These are phyloP conservation scores for Mimachlamys varia DNA, from an alignment of 2,888 invertebrate species.

Conservation along the genomic window DNA sequence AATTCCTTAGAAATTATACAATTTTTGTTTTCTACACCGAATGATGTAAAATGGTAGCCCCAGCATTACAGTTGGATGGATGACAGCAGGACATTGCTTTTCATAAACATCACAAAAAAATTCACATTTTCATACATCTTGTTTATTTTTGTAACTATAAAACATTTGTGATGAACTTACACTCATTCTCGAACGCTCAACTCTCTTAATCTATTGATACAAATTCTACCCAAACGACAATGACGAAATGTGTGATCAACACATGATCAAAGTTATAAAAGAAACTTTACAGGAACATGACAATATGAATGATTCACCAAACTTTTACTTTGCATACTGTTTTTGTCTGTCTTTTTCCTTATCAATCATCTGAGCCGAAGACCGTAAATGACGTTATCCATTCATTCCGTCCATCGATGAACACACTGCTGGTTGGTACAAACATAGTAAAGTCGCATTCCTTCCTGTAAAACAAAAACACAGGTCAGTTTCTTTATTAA, in stretches of 20 bases:
- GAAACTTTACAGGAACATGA: too few relatives aligned
- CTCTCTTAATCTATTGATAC: too few relatives aligned
- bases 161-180: neutral
- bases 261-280: too few relatives aligned
- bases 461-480: constrained; percentile 85
- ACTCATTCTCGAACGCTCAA: too few relatives aligned
- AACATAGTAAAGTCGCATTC: constrained; percentile 98
- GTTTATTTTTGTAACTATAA: neutral
- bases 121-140: neutral
- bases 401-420: constrained; percentile 95
- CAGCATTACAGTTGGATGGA: neutral
- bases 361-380: too few relatives aligned
- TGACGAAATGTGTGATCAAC: too few relatives aligned
- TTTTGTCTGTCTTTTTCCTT: too few relatives aligned
- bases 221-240: too few relatives aligned
- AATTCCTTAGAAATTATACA: too few relatives aligned
- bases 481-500: neutral
- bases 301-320: neutral
- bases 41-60: neutral
- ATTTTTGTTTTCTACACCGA: neutral
- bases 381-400: neutral
- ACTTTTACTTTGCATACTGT: neutral
- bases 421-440: constrained; percentile 95
- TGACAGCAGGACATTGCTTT: neutral
- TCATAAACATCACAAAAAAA: neutral